Evolutionary conservation across 92 coral and sea anemone species (phyloP).

Genomic region (Zoanthus sansibaricus): DNA sequence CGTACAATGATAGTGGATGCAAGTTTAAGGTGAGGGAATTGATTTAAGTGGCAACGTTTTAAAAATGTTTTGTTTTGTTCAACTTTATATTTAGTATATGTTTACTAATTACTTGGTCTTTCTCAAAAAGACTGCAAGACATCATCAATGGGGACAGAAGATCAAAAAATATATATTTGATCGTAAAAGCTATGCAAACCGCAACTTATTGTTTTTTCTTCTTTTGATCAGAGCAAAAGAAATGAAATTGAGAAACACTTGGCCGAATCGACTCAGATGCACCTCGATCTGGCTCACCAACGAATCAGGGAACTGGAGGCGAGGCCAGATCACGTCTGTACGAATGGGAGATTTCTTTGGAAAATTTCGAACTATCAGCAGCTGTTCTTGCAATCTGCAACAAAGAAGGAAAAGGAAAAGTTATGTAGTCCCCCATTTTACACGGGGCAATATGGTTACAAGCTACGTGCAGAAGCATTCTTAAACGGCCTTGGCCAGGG

Average conservation of each 20-base stretch:
- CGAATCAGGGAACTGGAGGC: constrained; percentile 94
- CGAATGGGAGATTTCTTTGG: constrained; percentile 96
- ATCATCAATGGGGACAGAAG: too few species aligned
- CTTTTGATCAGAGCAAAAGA: constrained; percentile 70
- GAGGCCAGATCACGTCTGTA: constrained; percentile 90
- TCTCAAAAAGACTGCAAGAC: too few species aligned
- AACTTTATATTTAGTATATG: too few species aligned
- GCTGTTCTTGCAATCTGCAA: constrained; percentile 92
- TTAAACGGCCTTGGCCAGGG: constrained; percentile 98
- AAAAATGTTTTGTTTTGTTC: neutral
- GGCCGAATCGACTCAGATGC: constrained; percentile 80
- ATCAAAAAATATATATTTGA: neutral
- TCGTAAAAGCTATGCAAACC: neutral
- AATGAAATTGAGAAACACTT: constrained; percentile 93
- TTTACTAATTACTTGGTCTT: too few species aligned
- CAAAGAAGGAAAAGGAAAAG: constrained; percentile 96
- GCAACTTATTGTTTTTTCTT: neutral
- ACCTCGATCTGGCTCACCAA: constrained; percentile 92
- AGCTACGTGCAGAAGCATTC: constrained; percentile 98
- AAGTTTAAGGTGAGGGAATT: constrained; percentile 77
- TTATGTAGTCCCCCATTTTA: constrained; percentile 99
- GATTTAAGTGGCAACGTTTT: neutral
- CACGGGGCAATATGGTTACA: constrained; percentile 98
- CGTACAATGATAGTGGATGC: constrained; percentile 92
- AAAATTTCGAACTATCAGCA: constrained; percentile 96